Base-by-base conservation (phyloP, 53 echinoderm and acorn worm genomes). In the Echinarachnius parma region DNA sequence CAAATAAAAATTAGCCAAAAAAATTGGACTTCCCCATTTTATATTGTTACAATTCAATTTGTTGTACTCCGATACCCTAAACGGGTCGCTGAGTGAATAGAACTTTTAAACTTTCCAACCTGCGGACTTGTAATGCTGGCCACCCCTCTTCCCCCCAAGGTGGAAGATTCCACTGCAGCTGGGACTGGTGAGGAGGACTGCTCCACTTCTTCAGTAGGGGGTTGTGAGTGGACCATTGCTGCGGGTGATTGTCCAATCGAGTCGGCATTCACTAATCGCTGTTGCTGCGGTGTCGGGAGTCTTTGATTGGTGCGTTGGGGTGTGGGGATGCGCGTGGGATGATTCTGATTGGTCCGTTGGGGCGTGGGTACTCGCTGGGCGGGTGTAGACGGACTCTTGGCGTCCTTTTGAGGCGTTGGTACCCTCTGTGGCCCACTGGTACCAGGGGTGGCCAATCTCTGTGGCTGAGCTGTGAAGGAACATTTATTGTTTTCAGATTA, bases 301-400 rank as follows among this genome's bases (percentile, higher is more conserved):
- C n/a, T n/a, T n/a, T n/a, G n/a, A n/a, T n/a, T n/a, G n/a, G n/a
- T n/a, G n/a, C n/a, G n/a, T n/a, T 65, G 65, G 7, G 65, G 65
- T 25, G 65, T 65, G 36, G 65, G 65, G 65, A 65, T 27, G 16
- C 65, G 44, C 30, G 44, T 44, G 18, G 65, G 65, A 18, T 11
- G 44, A 8, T 5, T 15, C 3, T 18, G 29, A 28, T 4, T 0
- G 30, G n/a, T n/a, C n/a, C n/a, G n/a, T n/a, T 15, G 15, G 65
- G 8, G 26, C 33, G 69, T 23, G 31, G 74, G 74, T 30, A 72
- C 39, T 39, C 56, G 57, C n/a, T 72, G 74, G 28, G 74, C 55
- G 10, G 57, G 23, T 27, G 34, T 57, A 25, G 44, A 39, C 5
- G 74, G 74, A 72, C 74, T 72, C 57, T 36, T 72, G 4, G 32